These are phyloP conservation scores for Streptopelia turtur DNA, from an alignment of 2,797 vertebrate genomes.

Conservation along the genomic window DNA sequence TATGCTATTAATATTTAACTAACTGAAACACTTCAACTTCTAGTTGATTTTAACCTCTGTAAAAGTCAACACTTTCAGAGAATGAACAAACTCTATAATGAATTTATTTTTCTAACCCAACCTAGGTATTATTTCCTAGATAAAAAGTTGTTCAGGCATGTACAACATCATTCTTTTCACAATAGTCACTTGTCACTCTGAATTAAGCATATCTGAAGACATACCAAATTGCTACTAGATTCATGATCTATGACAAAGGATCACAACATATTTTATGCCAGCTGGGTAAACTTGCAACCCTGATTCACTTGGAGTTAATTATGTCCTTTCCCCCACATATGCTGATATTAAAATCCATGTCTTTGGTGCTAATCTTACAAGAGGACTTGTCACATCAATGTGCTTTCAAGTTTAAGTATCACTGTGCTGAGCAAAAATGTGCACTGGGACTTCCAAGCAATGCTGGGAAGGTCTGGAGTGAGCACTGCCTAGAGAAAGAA, in stretches of 20 bases:
- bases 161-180: background rate
- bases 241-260: background rate
- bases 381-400: background rate
- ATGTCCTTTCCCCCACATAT: background rate
- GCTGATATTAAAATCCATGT: background rate
- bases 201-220: background rate
- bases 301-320: constrained; percentile 39
- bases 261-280: background rate
- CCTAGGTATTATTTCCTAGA: background rate
- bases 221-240: background rate
- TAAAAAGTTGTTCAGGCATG: background rate
- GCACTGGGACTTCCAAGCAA: background rate
- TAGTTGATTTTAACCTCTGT: background rate
- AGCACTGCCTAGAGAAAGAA: background rate
- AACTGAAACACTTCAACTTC: background rate
- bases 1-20: background rate
- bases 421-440: background rate
- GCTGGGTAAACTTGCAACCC: background rate
- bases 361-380: background rate
- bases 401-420: background rate
- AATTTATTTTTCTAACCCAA: background rate
- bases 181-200: background rate
- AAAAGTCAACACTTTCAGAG: background rate
- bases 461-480: background rate
- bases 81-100: background rate